Evolutionary conservation across 2,113 vertebrate species (phyloP).

Genomic region (Sinosuthora webbiana): DNA sequence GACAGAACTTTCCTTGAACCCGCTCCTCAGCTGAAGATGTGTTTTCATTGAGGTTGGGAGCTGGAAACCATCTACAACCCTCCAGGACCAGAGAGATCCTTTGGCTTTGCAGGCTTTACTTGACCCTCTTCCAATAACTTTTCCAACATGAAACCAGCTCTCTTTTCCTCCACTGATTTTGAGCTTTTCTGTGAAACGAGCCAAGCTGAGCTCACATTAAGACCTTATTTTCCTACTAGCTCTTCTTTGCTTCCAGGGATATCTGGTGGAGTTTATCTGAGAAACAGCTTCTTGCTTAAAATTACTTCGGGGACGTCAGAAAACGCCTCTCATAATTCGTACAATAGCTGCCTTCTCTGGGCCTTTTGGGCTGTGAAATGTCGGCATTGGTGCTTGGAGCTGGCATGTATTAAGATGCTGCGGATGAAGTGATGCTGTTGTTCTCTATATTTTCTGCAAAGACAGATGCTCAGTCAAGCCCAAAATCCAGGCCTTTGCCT

Average conservation of each 20-base stretch:
- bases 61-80: neutral
- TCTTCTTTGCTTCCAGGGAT: neutral
- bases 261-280: neutral
- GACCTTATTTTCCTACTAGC: neutral
- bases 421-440: conserved; percentile 8
- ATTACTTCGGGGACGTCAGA: neutral
- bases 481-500: conserved; percentile 31
- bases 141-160: neutral
- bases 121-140: neutral
- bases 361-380: conserved; percentile 35
- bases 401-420: neutral
- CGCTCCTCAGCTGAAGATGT: neutral
- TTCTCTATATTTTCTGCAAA: conserved; percentile 5
- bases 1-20: neutral
- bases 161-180: neutral
- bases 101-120: neutral
- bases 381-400: neutral
- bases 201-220: neutral
- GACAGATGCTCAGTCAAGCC: conserved; percentile 38
- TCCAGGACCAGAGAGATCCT: neutral
- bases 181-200: neutral
- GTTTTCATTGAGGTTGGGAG: neutral
- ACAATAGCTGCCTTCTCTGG: conserved; percentile 49
- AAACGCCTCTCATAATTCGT: neutral
- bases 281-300: neutral